These are phyloP conservation scores for Macrosiphum euphorbiae DNA, from an alignment of 2,888 invertebrate species.

Conservation along the genomic window DNA sequence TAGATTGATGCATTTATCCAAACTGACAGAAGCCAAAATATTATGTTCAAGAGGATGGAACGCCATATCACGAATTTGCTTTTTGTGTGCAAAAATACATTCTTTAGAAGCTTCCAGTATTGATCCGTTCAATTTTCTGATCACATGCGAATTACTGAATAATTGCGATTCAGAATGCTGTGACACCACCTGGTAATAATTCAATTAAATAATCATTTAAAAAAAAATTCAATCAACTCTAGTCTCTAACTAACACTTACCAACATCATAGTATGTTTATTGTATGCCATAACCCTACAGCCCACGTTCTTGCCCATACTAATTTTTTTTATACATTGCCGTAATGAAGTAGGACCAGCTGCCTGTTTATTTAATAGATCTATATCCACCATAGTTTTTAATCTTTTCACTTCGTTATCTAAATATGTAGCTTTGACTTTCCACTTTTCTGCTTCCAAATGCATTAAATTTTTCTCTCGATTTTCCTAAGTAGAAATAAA, in stretches of 20 bases:
- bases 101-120: conserved; percentile 79
- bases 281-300: conserved; percentile 85
- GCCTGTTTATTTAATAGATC: neutral
- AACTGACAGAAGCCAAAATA: conserved; percentile 81
- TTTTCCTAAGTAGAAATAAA: conserved; percentile 45
- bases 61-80: conserved; percentile 83
- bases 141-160: conserved; percentile 79
- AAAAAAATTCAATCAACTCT: conserved; percentile 1
- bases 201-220: neutral
- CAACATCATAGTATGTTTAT: conserved; percentile 76
- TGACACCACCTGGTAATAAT: conserved; percentile 78
- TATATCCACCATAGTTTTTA: conserved; percentile 38
- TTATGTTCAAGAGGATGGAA: conserved; percentile 80
- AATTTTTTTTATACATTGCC: conserved; percentile 70
- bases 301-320: conserved; percentile 80
- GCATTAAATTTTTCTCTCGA: conserved; percentile 50
- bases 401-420: conserved; percentile 13
- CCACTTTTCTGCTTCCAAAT: conserved; percentile 74
- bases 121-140: conserved; percentile 80
- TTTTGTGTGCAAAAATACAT: conserved; percentile 78
- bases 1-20: conserved; percentile 83
- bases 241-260: conserved; percentile 45
- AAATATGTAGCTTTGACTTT: conserved; percentile 69
- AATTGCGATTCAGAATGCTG: conserved; percentile 80
- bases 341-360: neutral